Evolutionary conservation across 2,888 invertebrate genomes (phyloP), one percentile per base, ranked within the genome.

Genomic region (Horisme vitalbata): DNA sequence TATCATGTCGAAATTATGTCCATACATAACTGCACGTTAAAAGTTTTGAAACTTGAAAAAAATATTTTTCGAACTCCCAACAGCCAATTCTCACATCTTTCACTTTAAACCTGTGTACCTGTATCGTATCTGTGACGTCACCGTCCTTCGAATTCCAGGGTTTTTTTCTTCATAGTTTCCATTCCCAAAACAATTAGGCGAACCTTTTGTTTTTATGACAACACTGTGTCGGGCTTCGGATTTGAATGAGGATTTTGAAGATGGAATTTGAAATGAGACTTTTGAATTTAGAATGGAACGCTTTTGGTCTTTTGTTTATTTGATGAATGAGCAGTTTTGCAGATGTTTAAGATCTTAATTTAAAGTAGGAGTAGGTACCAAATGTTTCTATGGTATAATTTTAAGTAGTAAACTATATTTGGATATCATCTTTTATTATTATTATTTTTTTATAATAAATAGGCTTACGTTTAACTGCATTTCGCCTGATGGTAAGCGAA

Each of bases 111-210:
- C 36, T 7, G 37, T 33, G 71, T 80, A 79, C 79, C 79, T 77
- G 71, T 58, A 48, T 57, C 55, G 65, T 65, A 65, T 63, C 61
- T 52, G 56, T 83, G 79, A 83, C 86, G 83, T 84, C 83, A 85
- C 46, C 74, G 77, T 73, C 83, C 83, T 84, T 83, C 80, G 71
- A 71, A 83, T 84, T 67, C 83, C 83, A 66, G 69, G 75, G 68
- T 71, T 74, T 74, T 77, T 75, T 75, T 72, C 64, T 60, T 54
- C 39, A 36, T 57, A 54, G 62, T 68, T 75, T 69, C 68, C 67
- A 64, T 63, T 65, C 75, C 76, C 74, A 62, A 79, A 82, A 79
- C 76, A 79, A 82, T 82, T 80, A 79, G 61, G 66, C 63, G 59
- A 49, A 57, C 68, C 71, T 52, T 79, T 83, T 79, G 76, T 83